Evolutionary conservation across 2,888 invertebrate genomes (phyloP), one percentile per base, ranked within the genome.

Genomic region (Erebia palarica): DNA sequence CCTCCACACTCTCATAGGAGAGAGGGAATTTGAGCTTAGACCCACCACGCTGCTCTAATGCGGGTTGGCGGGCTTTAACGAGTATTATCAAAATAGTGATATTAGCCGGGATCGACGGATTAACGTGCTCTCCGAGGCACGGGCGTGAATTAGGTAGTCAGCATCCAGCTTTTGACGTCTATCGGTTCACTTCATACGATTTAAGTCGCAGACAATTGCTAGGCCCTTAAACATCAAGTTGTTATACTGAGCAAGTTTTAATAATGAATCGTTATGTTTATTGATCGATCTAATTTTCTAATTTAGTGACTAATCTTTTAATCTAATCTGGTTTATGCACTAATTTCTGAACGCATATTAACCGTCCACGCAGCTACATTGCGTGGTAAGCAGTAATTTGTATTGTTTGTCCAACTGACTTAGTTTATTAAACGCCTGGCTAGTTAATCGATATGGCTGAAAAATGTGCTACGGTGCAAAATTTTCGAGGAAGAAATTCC

Each of bases 371-470:
- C 47, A 18, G 65, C n/a, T 5, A 36, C 42, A 18, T 65, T 65
- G 55, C 65, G 65, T 65, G 65, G 55, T 44, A 55, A 57, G 57
- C 65, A 65, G 44, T 65, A n/a, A 65, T 65, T 65, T 57, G 65
- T 57, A 44, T 44, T 44, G 65, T 65, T 57, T 44, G 44, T 55
- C 8, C 63, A 63, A 49, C 61, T 61, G 44, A 61, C 21, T 63
- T 49, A 49, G 63, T 63, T 63, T 63, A 47, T 42, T 59, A 59
- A n/a, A 8, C 14, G n/a, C 10, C n/a, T 14, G 57, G 11, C 59
- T 36, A 59, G 59, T 59, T 59, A 8, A 42, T 9, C 59, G 42
- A 59, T 7, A 36, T 60, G 9, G 10, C 60, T 16, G 11, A 60
- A 44, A 60, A 42, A 1, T 36, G 5, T 36, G 36, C 10, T 42